phyloP scores from a whole-genome alignment of 2,888 invertebrate genomes.

The Neoitamus cyanurus region DNA sequence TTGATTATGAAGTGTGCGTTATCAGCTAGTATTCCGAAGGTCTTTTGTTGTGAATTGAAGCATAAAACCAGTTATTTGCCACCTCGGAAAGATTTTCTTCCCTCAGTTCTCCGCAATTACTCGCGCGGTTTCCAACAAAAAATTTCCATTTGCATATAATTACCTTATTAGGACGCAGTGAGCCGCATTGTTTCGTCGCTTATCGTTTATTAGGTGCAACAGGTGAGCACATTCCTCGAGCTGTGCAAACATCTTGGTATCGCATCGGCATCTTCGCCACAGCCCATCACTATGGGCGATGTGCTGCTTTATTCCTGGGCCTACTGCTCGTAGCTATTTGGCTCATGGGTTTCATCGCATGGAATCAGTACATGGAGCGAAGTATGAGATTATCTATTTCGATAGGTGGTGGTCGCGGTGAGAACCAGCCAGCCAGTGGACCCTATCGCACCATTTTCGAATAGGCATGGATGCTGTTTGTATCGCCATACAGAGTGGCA shows the following conservation, averaged over 20 bases:
- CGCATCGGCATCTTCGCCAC: background rate
- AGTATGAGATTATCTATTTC: constrained; percentile 7
- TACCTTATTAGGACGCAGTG: background rate
- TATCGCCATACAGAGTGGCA: background rate
- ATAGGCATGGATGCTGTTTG: background rate
- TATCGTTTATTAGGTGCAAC: constrained; percentile 6
- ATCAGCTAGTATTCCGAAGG: background rate
- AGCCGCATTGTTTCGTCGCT: background rate
- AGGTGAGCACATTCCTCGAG: background rate
- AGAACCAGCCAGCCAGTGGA: background rate
- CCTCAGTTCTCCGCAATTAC: background rate
- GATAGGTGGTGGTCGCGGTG: background rate
- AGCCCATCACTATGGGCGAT: background rate
- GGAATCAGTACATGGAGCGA: background rate
- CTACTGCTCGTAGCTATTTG: background rate
- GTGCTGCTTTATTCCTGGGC: background rate
- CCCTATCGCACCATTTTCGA: background rate
- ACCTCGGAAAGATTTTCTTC: background rate
- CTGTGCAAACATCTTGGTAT: background rate
- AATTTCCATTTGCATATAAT: constrained; percentile 29
- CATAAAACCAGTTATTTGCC: background rate
- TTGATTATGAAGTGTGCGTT: background rate
- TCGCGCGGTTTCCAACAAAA: background rate
- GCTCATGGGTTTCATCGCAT: background rate
- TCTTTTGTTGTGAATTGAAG: background rate